Conservation (phyloP, 2,797 vertebrate genomes). For the Aphelocoma californica region DNA sequence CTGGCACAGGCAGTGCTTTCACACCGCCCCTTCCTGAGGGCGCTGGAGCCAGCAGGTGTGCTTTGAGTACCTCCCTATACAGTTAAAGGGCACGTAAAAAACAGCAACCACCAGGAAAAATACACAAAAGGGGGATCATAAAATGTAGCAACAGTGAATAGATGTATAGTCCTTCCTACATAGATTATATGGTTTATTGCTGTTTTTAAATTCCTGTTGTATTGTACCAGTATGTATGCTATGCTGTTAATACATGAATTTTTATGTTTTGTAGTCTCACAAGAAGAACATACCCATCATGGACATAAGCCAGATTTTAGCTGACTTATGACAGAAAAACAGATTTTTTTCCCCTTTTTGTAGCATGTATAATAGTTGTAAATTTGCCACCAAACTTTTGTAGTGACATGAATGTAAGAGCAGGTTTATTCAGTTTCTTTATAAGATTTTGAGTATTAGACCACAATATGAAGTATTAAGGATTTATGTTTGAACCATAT, state of each 20-base stretch:
- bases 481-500: neutral
- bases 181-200: neutral
- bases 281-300: neutral
- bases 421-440: neutral
- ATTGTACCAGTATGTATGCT: neutral
- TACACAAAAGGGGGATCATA: neutral
- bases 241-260: neutral
- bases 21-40: accelerated
- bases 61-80: accelerated
- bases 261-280: neutral
- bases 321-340: neutral
- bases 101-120: neutral
- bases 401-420: neutral
- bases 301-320: neutral
- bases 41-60: accelerated
- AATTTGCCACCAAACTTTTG: neutral
- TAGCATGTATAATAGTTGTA: neutral
- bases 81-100: neutral
- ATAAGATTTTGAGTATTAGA: neutral
- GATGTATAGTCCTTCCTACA: neutral
- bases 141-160: neutral
- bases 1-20: neutral
- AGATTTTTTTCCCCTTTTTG: neutral
- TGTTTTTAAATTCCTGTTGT: neutral
- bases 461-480: neutral